phyloP scores from a whole-genome alignment of 2,888 invertebrate genomes.

The Silvanus unidentatus region DNA sequence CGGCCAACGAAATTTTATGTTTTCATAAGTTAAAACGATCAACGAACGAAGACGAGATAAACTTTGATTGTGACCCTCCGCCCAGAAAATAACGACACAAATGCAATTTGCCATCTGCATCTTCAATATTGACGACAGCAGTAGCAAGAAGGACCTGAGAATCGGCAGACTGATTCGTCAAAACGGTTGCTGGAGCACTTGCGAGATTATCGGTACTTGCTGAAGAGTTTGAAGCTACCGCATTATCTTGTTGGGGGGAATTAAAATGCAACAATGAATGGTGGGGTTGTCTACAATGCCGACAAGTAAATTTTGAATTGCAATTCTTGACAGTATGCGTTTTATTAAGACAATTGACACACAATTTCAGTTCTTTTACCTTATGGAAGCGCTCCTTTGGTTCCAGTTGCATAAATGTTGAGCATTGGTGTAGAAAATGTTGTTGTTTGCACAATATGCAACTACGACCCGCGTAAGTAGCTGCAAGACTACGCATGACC shows the following conservation, averaged over 20 bases:
- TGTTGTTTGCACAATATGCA: neutral
- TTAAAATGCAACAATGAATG: conserved; percentile 11
- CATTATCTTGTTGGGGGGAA: too few species aligned
- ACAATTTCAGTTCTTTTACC: conserved; percentile 1
- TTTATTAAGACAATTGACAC: conserved; percentile 3
- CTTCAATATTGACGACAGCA: neutral
- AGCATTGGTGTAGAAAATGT: conserved; percentile 2
- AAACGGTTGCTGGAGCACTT: neutral
- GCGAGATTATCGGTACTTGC: too few species aligned
- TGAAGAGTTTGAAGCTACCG: too few species aligned
- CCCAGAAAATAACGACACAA: conserved; percentile 9
- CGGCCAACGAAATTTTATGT: neutral
- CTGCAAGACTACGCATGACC: too few species aligned
- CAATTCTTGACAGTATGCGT: conserved; percentile 3
- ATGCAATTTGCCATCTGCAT: neutral
- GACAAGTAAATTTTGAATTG: conserved; percentile 7
- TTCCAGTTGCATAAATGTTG: neutral
- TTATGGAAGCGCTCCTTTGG: neutral
- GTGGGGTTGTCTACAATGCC: conserved; percentile 11
- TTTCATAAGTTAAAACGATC: conserved; percentile 2
- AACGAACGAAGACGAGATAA: conserved; percentile 8
- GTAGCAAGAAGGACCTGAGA: neutral
- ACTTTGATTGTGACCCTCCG: conserved; percentile 12
- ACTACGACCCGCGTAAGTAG: too few species aligned
- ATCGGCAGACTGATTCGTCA: neutral